Evolutionary conservation across 2,888 invertebrate genomes (phyloP), one percentile per base, ranked within the genome.

Genomic region (Malthinus seriepunctatus): DNA sequence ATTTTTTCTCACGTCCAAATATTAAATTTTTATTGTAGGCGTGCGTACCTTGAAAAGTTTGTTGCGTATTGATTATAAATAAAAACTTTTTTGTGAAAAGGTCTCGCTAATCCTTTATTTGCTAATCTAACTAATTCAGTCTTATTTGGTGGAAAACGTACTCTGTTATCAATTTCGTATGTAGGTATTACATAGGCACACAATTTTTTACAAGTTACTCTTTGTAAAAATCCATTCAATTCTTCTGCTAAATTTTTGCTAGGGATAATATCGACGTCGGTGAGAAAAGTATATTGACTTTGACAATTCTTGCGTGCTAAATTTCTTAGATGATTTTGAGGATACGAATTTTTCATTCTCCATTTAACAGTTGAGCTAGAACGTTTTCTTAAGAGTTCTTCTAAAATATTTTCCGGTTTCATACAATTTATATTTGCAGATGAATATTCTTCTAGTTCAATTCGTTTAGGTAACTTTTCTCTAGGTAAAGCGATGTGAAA

Each of bases 171-270:
- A 65, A 95, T 80, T 79, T 95, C 95, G 74, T 92, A 94, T 0
- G 95, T 95, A 0, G 95, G 95, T 69, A 95, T 88, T 42, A 95
- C 94, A 78, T 90, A 95, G 11, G 93, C 94, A 74, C 94, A 95
- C 64, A 84, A 77, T 2, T 79, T 81, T 63, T 81, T 81, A 45
- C 85, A 84, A 7, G 83, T 81, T 10, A 68, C 70, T 31, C 74
- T 81, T 11, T 78, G 77, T 10, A 92, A 77, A 75, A 93, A 93
- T 55, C 80, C 80, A 66, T 91, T 88, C 60, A 95, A 79, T 12
- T 84, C 81, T 50, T 86, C 84, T 1, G 89, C 86, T 80, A 93
- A 86, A 62, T 86, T 87, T 65, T 79, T 81, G 61, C 90, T 90
- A 1, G 95, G 94, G 57, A 95, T 88, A 62, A 95, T 90, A 75